Conservation (phyloP, 2,113 vertebrate species). For the Solea solea region DNA sequence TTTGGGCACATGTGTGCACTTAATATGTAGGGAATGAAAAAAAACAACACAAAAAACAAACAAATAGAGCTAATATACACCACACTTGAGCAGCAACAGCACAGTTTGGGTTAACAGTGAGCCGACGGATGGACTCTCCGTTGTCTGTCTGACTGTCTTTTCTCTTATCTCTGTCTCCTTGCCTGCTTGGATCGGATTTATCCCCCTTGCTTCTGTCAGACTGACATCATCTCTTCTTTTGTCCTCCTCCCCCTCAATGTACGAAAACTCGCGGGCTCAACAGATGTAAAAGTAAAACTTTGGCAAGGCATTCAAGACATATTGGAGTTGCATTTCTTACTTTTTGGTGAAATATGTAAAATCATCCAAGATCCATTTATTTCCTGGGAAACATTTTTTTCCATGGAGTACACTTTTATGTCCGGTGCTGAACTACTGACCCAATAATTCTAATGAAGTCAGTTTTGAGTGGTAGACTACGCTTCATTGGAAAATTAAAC, state of each 20-base stretch:
- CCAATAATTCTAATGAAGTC: slow-evolving; percentile 2
- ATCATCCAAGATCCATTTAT: slow-evolving; percentile 8
- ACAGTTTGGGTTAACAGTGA: slow-evolving; percentile 29
- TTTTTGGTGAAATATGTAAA: slow-evolving; percentile 1
- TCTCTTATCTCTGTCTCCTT: slow-evolving; percentile 27
- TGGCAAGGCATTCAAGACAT: slow-evolving; percentile 27
- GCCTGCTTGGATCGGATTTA: slow-evolving; percentile 52
- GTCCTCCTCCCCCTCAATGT: slow-evolving; percentile 37
- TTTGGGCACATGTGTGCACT: no score
- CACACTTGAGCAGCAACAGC: background rate
- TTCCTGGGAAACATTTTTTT: slow-evolving; percentile 2
- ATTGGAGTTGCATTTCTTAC: slow-evolving; percentile 12
- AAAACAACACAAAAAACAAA: no score
- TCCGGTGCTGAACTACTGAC: background rate
- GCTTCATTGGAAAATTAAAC: background rate
- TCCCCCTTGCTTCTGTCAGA: slow-evolving; percentile 53
- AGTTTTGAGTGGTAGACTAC: background rate
- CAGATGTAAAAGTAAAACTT: slow-evolving; percentile 50
- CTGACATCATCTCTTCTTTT: slow-evolving; percentile 54
- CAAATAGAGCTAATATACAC: no score
- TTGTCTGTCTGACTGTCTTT: slow-evolving; percentile 14
- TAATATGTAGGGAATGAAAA: no score
- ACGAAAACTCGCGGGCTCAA: slow-evolving; percentile 39
- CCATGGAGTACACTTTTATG: slow-evolving; percentile 2
- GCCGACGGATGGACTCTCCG: slow-evolving; percentile 31